Evolutionary conservation across 2,113 vertebrate species (phyloP).

Genomic region (Cyprinodon tularosa): DNA sequence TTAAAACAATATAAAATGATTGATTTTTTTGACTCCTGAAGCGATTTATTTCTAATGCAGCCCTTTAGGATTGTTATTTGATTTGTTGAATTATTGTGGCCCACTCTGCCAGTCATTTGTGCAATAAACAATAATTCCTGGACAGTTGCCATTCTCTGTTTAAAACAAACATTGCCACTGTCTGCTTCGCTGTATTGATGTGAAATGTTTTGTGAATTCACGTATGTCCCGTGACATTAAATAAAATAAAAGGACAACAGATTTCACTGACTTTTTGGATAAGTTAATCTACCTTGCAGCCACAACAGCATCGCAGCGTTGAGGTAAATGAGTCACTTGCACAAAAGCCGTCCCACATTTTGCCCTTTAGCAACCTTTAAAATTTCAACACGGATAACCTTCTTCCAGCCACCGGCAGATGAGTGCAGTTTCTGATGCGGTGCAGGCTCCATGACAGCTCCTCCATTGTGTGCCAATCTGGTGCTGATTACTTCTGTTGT

Average conservation of each 20-base stretch:
- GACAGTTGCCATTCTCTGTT: conserved; percentile 15
- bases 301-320: background rate
- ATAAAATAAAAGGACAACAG: conserved; percentile 61
- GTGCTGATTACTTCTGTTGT: conserved; percentile 43
- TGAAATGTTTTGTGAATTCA: conserved; percentile 33
- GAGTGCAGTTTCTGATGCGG: conserved; percentile 22
- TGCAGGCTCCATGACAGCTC: background rate
- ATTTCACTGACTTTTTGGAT: conserved; percentile 17
- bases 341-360: conserved; percentile 37
- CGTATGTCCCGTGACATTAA: conserved; percentile 56
- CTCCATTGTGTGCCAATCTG: conserved; percentile 28
- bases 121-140: background rate
- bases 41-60: conserved; percentile 11
- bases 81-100: conserved; percentile 9
- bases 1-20: background rate
- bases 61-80: background rate
- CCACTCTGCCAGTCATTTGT: background rate
- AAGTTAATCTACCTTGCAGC: conserved; percentile 37
- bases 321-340: conserved; percentile 10
- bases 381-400: conserved; percentile 43
- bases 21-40: conserved; percentile 8
- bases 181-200: conserved; percentile 26
- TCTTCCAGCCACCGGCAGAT: conserved; percentile 31
- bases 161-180: conserved; percentile 8
- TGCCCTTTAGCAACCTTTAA: conserved; percentile 73